These are phyloP conservation scores for Ceratotherium simum DNA, from an alignment of 2,113 vertebrate genomes.

Conservation along the genomic window DNA sequence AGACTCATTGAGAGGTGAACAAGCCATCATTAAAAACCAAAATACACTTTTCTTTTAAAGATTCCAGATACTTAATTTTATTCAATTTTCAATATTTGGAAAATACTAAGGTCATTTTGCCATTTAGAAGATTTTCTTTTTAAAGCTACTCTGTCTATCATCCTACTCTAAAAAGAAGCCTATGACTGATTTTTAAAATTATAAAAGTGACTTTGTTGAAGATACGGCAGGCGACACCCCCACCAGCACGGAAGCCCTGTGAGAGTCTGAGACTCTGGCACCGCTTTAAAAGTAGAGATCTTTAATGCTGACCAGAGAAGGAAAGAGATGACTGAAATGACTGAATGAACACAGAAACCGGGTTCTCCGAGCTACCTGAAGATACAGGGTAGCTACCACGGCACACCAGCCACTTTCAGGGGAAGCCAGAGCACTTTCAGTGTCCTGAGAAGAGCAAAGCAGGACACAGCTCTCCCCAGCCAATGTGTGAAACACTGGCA, in stretches of 20 bases:
- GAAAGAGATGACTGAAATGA: not conserved
- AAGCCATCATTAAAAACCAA: not conserved
- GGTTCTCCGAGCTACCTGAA: not conserved
- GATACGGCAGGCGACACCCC: not conserved
- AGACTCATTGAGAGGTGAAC: not conserved
- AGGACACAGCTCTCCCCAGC: not conserved
- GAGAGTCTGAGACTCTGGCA: not conserved
- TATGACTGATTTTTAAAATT: not conserved
- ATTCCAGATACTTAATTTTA: not conserved
- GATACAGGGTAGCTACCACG: not conserved
- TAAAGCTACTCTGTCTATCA: not conserved
- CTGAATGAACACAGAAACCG: not conserved
- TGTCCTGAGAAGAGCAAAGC: not conserved
- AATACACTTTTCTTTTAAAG: not conserved
- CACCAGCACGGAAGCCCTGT: not conserved
- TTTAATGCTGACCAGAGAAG: not conserved
- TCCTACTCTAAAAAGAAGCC: not conserved
- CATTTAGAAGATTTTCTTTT: not conserved
- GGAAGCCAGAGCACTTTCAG: not conserved
- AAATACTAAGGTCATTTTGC: not conserved
- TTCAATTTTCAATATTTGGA: not conserved
- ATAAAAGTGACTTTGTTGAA: conserved; percentile 53
- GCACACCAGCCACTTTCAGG: not conserved
- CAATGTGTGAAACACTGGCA: not conserved
- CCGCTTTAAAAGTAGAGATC: not conserved